Evolutionary conservation across 2,113 vertebrate species (phyloP).

Genomic region (Bubo blakistoni): DNA sequence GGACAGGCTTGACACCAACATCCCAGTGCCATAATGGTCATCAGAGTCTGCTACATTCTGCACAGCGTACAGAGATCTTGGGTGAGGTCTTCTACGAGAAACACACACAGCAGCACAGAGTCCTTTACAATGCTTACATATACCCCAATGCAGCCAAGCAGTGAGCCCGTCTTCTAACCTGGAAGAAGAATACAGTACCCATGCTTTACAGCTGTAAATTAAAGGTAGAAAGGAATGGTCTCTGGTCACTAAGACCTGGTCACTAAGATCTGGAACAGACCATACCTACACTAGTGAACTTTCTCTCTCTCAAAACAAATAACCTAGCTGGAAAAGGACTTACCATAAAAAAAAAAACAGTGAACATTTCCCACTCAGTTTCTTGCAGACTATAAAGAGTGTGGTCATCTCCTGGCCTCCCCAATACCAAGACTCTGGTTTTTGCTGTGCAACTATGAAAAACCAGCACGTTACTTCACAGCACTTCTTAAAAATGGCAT

Average conservation of each 20-base stretch:
- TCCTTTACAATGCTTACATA: neutral
- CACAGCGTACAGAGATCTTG: neutral
- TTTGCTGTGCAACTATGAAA: neutral
- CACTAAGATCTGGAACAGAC: neutral
- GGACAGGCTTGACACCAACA: neutral
- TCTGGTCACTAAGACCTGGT: neutral
- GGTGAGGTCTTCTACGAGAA: neutral
- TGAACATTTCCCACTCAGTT: neutral
- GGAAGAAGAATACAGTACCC: neutral
- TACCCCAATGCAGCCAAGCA: neutral
- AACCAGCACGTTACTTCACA: neutral
- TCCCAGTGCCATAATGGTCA: neutral
- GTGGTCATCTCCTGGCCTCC: neutral
- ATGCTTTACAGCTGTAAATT: neutral
- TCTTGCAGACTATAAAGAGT: neutral
- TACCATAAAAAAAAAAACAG: neutral
- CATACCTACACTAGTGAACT: neutral
- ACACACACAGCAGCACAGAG: neutral
- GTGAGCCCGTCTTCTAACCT: neutral
- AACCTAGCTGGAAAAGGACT: neutral
- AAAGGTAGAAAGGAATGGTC: neutral
- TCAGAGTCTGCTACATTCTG: neutral
- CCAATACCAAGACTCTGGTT: neutral
- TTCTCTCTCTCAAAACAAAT: neutral
- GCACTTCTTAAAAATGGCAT: rapidly evolving